Evolutionary conservation across 1,140 invertebrate species (phyloP).

Genomic region (Tenebrio molitor): DNA sequence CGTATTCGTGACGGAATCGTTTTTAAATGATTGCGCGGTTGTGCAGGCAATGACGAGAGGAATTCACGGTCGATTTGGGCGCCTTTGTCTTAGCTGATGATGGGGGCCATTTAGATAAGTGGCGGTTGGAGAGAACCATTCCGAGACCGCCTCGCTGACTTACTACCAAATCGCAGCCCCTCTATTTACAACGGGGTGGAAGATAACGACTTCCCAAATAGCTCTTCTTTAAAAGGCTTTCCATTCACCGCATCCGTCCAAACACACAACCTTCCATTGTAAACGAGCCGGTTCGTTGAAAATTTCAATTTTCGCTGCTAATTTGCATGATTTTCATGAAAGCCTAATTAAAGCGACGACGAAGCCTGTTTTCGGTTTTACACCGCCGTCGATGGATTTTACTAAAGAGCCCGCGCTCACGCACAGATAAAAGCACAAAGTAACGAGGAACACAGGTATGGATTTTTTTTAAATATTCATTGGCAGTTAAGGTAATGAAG

Average conservation of each 20-base stretch:
- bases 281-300: no score
- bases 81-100: conserved; percentile 43
- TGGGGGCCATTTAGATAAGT: conserved; percentile 42
- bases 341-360: conserved; percentile 1
- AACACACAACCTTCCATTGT: no score
- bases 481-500: conserved; percentile 35
- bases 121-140: conserved; percentile 2
- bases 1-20: conserved; percentile 10
- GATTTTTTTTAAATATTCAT: conserved; percentile 29
- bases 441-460: conserved; percentile 5
- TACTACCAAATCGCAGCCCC: conserved; percentile 4
- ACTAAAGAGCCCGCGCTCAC: background rate
- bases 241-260: background rate
- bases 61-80: conserved; percentile 42
- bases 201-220: conserved; percentile 11
- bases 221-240: no score
- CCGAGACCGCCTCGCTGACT: conserved; percentile 3
- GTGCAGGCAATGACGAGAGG: conserved; percentile 23
- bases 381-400: background rate
- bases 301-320: background rate
- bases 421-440: conserved; percentile 33
- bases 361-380: background rate
- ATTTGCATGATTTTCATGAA: conserved; percentile 32
- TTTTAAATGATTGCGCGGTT: background rate
- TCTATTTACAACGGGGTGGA: background rate